Evolutionary conservation across 2,797 vertebrate genomes (phyloP), one percentile per base, ranked within the genome.

Genomic region (Melanotaenia boesemani): DNA sequence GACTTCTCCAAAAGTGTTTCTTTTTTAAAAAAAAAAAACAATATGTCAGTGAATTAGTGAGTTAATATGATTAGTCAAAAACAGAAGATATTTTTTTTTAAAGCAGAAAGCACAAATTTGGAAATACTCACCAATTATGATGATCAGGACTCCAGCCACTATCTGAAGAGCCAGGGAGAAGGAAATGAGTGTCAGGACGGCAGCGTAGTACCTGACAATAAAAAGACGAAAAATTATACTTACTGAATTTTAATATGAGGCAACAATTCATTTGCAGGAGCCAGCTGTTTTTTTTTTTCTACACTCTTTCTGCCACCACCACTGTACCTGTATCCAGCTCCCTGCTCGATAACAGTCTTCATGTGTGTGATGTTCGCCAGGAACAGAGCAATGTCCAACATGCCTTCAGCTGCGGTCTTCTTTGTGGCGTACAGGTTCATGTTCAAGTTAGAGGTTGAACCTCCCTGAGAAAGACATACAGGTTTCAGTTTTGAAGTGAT

Each of bases 351-450:
- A 72, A 97, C 96, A 0, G 94, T 95, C 60, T 98, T 97, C 93
- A 99, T 95, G 93, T 97, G 96, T 0, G 94, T 94, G 76, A 96
- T 94, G 0, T 98, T 99, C 0, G 98, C 97, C 95, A 98, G 95
- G 89, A 98, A 95, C 32, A 99, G 94, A 0, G 97, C 97, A 76
- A 97, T 92, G 0, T 98, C 97, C 93, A 98, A 77, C 97, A 99
- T 96, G 89, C 97, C 96, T 83, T 98, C 97, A 0, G 97, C 96
- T 48, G 96, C 94, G 0, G 95, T 97, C 86, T 99, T 99, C 95
- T 98, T 98, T 0, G 97, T 98, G 2, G 97, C 96, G 0, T 99
- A 97, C 52, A 95, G 96, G 86, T 98, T 98, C 93, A 98, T 94
- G 87, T 98, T 97, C 89, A 94, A 72, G 22, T 82, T 87, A 90